Base-by-base conservation (phyloP, 2,888 invertebrate genomes). In the Xylocampa areola region DNA sequence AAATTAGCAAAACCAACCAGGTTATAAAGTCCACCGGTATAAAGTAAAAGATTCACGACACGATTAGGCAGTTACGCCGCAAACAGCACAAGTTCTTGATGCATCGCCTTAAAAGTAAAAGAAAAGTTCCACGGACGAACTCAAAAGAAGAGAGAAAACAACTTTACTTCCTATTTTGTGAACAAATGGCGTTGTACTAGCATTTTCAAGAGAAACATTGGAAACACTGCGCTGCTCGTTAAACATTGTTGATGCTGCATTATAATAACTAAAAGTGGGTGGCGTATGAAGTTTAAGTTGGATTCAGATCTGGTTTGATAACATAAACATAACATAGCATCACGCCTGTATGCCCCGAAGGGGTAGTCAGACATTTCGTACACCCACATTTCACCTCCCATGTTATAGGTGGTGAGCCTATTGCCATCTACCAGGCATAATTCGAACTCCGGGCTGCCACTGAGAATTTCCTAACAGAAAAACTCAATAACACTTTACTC, bases 151-250 rank as follows among this genome's bases (percentile, higher is more conserved):
- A 66, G 77, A 78, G 84, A 79, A 87, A 89, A 88, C 84, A 86
- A 88, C 77, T 89, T 89, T 86, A 84, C 79, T 85, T 83, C 82
- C 82, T 85, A 88, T 88, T 89, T 88, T 81, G 79, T 72, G 87
- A 89, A 88, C 86, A 87, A 87, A 87, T 84, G 84, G 84, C 80
- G 75, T 73, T 74, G 73, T 77, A 77, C 70, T 62, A 78, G 72
- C 80, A 76, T 82, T 81, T 76, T 66, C 77, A 58, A 69, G 70
- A 76, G 76, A 73, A 80, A 76, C 77, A 80, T 75, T 64, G 53
- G 54, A 73, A 70, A 68, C 70, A 68, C 69, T 70, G 61, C 59
- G 66, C 53, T 59, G 50, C 39, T 59, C 35, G 52, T 63, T 37
- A 35, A 62, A 70, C 49, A 51, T 27, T 71, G 68, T 71, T 72